These are phyloP conservation scores for Pteronura brasiliensis DNA, from an alignment of 2,113 vertebrate species.

Conservation along the genomic window DNA sequence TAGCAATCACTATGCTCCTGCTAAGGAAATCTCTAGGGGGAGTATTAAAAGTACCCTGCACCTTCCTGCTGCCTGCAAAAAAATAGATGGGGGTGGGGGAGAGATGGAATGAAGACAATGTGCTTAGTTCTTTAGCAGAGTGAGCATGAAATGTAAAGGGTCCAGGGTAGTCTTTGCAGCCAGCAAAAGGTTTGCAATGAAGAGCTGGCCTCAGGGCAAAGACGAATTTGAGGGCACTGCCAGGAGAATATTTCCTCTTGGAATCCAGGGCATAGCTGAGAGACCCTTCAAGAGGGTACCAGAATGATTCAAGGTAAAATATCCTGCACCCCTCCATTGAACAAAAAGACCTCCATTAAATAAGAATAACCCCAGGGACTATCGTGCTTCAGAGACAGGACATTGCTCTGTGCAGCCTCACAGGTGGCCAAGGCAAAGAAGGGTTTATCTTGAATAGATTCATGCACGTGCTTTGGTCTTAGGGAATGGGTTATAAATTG, in stretches of 20 bases:
- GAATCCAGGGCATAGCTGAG: background rate
- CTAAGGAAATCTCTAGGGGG: rapidly evolving
- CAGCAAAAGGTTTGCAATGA: too few species aligned
- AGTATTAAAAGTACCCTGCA: background rate
- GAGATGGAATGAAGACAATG: background rate
- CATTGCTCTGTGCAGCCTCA: rapidly evolving
- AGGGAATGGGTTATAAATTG: background rate
- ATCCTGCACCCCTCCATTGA: background rate
- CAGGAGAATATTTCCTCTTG: background rate
- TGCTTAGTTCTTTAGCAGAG: background rate
- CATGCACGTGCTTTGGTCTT: background rate
- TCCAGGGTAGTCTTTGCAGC: background rate
- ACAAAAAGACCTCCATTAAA: background rate
- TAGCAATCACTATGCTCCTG: rapidly evolving
- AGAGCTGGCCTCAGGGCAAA: background rate
- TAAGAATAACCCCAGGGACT: background rate
- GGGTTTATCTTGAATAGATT: rapidly evolving
- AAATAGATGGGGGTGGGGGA: background rate
- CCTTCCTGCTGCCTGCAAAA: background rate
- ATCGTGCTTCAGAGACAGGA: background rate
- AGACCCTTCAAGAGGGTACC: background rate
- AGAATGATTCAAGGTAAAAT: background rate
- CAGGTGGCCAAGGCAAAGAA: background rate
- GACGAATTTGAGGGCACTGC: too few species aligned
- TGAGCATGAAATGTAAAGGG: rapidly evolving